Conservation (phyloP, 2,797 vertebrate genomes). For the Clarias fuscus region DNA sequence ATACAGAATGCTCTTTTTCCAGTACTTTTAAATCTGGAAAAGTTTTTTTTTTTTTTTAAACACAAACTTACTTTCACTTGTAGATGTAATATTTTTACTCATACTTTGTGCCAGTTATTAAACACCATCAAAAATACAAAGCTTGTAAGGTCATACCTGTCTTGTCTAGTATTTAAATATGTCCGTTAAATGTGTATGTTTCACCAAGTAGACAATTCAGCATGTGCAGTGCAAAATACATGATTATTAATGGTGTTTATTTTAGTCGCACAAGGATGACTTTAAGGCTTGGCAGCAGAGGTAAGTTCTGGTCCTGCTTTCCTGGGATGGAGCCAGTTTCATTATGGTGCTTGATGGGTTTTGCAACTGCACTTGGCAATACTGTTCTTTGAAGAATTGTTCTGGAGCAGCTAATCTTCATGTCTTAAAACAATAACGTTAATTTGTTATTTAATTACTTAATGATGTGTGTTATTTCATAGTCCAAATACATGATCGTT, state of each 20-base stretch:
- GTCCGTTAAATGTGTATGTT: not conserved
- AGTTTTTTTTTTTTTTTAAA: not conserved
- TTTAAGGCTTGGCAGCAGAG: not conserved
- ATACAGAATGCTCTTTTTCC: not conserved
- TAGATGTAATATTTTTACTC: not conserved
- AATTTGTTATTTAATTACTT: too few relatives aligned
- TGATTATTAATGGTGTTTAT: not conserved
- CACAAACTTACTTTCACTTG: not conserved
- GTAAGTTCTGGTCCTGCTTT: too few relatives aligned
- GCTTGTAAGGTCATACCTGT: not conserved
- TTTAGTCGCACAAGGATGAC: not conserved
- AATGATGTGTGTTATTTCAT: too few relatives aligned
- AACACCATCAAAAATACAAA: not conserved
- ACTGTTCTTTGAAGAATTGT: too few relatives aligned
- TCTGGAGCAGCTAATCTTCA: too few relatives aligned
- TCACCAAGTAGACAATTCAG: not conserved
- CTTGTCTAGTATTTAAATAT: not conserved
- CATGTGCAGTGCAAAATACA: not conserved
- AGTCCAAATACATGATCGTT: too few relatives aligned
- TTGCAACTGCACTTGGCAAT: too few relatives aligned
- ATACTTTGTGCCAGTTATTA: not conserved
- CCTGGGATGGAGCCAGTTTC: too few relatives aligned
- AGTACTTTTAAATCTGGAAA: not conserved
- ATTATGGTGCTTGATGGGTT: too few relatives aligned
- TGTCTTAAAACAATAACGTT: too few relatives aligned